Evolutionary conservation across 2,888 invertebrate genomes (phyloP).

Genomic region (Eudemis profundana): DNA sequence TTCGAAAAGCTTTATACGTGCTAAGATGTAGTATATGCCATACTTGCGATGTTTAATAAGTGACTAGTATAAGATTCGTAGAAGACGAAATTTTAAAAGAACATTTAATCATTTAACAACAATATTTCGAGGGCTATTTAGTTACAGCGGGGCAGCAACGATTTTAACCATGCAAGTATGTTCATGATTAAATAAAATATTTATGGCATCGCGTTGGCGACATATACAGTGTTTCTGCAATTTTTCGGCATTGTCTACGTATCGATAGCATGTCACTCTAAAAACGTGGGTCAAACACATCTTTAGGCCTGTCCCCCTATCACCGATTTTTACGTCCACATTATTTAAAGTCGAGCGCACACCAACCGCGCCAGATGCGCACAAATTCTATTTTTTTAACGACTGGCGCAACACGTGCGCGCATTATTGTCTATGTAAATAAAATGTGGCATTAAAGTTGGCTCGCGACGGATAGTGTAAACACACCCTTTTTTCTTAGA

Average conservation of each 20-base stretch:
- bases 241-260: background rate
- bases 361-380: conserved; percentile 74
- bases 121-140: no score
- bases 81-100: no score
- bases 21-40: no score
- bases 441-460: conserved; percentile 72
- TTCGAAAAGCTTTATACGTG: no score
- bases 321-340: conserved; percentile 47
- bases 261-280: background rate
- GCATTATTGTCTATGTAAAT: conserved; percentile 77
- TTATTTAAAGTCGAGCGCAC: conserved; percentile 59
- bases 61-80: no score
- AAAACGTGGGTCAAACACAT: background rate
- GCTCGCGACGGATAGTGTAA: conserved; percentile 66
- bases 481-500: conserved; percentile 66
- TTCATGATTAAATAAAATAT: no score
- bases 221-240: no score
- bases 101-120: no score
- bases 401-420: conserved; percentile 74
- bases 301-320: conserved; percentile 42
- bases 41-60: no score
- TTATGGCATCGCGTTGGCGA: no score
- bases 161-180: no score
- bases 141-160: no score
- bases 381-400: conserved; percentile 72